Evolutionary conservation across 2,797 vertebrate genomes (phyloP), one percentile per base, ranked within the genome.

Genomic region (Urocyon cinereoargenteus): DNA sequence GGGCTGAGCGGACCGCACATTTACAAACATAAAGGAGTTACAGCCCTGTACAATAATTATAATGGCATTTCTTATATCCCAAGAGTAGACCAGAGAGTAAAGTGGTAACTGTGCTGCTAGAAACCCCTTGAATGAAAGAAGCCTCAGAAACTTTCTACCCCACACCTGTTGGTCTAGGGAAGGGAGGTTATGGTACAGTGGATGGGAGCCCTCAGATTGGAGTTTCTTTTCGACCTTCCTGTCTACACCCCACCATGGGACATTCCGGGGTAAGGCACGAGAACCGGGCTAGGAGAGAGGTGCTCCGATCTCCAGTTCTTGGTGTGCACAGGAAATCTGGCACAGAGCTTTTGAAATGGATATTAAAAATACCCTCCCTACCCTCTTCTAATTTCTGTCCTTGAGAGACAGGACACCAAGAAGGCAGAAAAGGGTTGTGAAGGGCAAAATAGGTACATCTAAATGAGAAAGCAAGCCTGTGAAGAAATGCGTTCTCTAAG

Each of bases 191-290:
- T 6, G 70, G 21, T 4, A 11, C n/a, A 57, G 53, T 28, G 21
- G 68, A 57, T 62, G 75, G 66, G 36, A 86, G 28, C 31, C n/a
- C 55, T 55, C 61, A 83, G 28, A 15, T 21, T 16, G 34, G 59
- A 86, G 86, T 36, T 59, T 15, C 77, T 59, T 72, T 51, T 77
- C 36, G 1, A 75, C 82, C 40, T 57, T 91, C 81, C 92, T 49
- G 13, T 73, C 66, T 79, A 19, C 2, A 19, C 57, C 57, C 86
- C 57, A 7, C 18, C 6, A 8, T 5, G 24, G 68, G 84, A 68
- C 92, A 68, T 49, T 91, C 79, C 49, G 28, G 64, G 72, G 96
- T 55, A 98, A 98, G 97, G 97, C 98, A 98, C 91, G 82, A 86
- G 93, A 95, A 94, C 87, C 21, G 51, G 57, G 49, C 31, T 62